phyloP scores from a whole-genome alignment of 2,797 vertebrate genomes.

The Sebastes nivosus region DNA sequence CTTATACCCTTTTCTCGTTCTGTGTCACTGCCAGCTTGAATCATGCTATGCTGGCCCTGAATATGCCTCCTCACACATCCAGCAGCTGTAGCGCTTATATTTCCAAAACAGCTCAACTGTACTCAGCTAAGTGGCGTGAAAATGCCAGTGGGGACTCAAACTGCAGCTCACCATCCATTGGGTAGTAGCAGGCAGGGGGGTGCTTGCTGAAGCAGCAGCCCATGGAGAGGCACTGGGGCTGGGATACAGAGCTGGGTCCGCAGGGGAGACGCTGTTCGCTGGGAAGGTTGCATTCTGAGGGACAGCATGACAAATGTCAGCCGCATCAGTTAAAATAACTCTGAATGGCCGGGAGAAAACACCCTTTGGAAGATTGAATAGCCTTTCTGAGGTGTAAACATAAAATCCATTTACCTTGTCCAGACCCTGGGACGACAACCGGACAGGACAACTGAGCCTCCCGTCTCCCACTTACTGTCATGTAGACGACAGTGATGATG shows the following conservation, averaged over 20 bases:
- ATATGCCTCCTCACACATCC: slow-evolving; percentile 47
- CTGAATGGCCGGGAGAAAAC: slow-evolving; percentile 46
- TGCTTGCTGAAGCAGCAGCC: slow-evolving; percentile 81
- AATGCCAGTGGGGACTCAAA: slow-evolving; percentile 49
- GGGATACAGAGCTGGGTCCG: slow-evolving; percentile 59
- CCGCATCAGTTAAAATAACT: slow-evolving; percentile 53
- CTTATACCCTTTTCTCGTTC: slow-evolving; percentile 60
- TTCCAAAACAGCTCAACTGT: slow-evolving; percentile 46
- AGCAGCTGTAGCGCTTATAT: slow-evolving; percentile 36
- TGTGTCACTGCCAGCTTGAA: slow-evolving; percentile 52
- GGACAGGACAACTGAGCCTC: slow-evolving; percentile 76
- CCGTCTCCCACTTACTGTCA: slow-evolving; percentile 48
- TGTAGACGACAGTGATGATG: slow-evolving; percentile 69
- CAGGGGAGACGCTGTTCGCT: slow-evolving; percentile 78
- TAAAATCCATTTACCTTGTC: slow-evolving; percentile 65
- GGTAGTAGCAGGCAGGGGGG: slow-evolving; percentile 79
- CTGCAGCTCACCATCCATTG: slow-evolving; percentile 81
- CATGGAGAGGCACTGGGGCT: slow-evolving; percentile 70
- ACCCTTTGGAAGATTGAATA: slow-evolving; percentile 35
- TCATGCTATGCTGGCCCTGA: slow-evolving; percentile 34
- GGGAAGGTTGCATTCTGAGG: slow-evolving; percentile 80
- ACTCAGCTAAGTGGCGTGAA: slow-evolving; percentile 53
- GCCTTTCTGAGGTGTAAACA: slow-evolving; percentile 41
- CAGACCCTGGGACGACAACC: slow-evolving; percentile 22
- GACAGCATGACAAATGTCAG: slow-evolving; percentile 69